A percentile compares a stretch with the other conserved stretches of the same genome.
These are phyloP conservation scores for Kuschelorhynchus macadamiae DNA, from an alignment of 2,888 invertebrate genomes.

Conservation along the genomic window DNA sequence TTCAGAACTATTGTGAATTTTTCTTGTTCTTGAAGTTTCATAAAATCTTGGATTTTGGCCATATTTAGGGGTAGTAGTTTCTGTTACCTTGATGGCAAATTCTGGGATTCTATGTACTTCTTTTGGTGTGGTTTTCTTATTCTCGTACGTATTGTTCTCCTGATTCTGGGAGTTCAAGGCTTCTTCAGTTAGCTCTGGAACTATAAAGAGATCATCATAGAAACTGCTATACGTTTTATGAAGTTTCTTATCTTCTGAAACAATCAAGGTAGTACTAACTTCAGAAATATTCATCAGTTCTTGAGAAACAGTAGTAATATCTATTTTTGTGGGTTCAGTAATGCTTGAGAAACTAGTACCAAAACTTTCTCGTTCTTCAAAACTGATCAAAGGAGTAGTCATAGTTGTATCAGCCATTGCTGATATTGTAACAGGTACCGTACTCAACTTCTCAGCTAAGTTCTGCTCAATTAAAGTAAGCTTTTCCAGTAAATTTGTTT, in stretches of 20 bases:
- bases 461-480: slow-evolving; percentile 17
- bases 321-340: slow-evolving; percentile 11
- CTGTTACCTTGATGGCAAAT: too few relatives aligned
- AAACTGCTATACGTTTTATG: slow-evolving; percentile 8
- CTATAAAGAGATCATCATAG: slow-evolving; percentile 37
- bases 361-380: slow-evolving; percentile 33
- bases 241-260: too few relatives aligned
- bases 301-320: not conserved
- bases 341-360: slow-evolving; percentile 38
- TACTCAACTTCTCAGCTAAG: not conserved
- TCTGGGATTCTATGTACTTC: too few relatives aligned
- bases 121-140: not conserved
- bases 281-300: slow-evolving; percentile 15
- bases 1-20: too few relatives aligned
- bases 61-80: not conserved
- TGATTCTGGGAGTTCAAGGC: too few relatives aligned
- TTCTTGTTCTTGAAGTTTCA: too few relatives aligned
- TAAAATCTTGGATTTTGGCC: too few relatives aligned
- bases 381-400: slow-evolving; percentile 46
- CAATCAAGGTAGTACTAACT: not conserved
- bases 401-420: slow-evolving; percentile 44
- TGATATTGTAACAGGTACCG: not conserved
- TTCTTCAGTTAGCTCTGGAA: slow-evolving; percentile 34
- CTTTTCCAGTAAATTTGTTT: slow-evolving; percentile 26
- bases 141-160: not conserved